phyloP scores from a whole-genome alignment of 2,888 invertebrate genomes.

The Ypsolopha sequella region DNA sequence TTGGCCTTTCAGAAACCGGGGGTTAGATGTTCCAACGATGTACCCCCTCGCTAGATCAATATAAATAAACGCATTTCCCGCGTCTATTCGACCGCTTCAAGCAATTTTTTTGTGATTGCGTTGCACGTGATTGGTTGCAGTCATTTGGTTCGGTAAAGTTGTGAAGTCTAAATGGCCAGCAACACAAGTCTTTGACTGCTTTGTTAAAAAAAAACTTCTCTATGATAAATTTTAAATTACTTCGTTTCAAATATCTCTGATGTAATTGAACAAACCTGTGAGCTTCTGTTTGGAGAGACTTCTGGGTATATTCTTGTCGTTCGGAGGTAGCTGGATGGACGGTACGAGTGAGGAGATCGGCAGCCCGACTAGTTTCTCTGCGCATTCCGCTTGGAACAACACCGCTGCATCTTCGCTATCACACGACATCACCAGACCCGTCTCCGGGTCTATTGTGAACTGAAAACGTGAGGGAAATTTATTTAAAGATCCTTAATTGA shows the following conservation, averaged over 20 bases:
- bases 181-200: too few relatives aligned
- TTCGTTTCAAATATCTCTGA: background rate
- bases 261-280: constrained; percentile 53
- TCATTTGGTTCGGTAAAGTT: too few relatives aligned
- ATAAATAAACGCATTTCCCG: too few relatives aligned
- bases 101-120: too few relatives aligned
- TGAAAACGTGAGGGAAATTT: constrained; percentile 17
- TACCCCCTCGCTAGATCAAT: too few relatives aligned
- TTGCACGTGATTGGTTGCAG: too few relatives aligned
- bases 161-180: too few relatives aligned
- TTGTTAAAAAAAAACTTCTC: too few relatives aligned
- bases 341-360: constrained; percentile 63
- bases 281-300: constrained; percentile 72
- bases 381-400: constrained; percentile 66
- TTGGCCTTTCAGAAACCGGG: too few relatives aligned
- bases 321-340: constrained; percentile 57
- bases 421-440: constrained; percentile 40
- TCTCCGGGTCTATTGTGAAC: constrained; percentile 55
- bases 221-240: background rate
- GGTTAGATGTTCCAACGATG: too few relatives aligned
- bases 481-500: too few relatives aligned
- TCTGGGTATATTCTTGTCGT: constrained; percentile 36
- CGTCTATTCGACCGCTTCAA: too few relatives aligned
- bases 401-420: constrained; percentile 53
- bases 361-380: constrained; percentile 59